A percentile compares a stretch with the other conserved stretches of the same genome.
Conservation (phyloP, 2,113 vertebrate species). For the Brachyhypopomus gauderio region DNA sequence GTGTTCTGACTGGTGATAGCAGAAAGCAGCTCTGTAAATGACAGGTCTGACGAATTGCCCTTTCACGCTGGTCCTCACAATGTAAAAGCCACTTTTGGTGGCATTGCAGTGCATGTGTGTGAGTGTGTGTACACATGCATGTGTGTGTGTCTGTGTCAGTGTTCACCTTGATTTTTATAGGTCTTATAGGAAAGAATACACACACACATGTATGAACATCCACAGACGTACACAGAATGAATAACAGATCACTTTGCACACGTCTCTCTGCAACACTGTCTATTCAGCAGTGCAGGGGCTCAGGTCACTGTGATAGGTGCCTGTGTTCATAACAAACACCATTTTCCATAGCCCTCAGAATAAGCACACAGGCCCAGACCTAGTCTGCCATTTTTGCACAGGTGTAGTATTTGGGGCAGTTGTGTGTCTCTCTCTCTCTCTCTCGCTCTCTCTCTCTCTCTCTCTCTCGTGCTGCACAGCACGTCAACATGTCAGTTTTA, state of each 20-base stretch:
- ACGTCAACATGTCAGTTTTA: no score
- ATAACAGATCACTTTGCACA: not conserved
- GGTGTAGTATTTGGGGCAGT: no score
- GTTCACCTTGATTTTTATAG: not conserved
- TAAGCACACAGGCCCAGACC: not conserved
- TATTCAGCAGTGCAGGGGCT: not conserved
- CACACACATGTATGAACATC: no score
- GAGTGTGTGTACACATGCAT: no score
- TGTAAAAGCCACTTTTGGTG: not conserved
- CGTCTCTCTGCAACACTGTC: not conserved
- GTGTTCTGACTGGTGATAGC: not conserved
- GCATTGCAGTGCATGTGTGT: not conserved
- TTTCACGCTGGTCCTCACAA: constrained; percentile 4
- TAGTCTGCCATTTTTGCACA: no score
- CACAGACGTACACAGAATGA: no score
- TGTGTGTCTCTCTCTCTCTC: no score
- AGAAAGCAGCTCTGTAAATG: not conserved
- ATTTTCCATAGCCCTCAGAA: not conserved
- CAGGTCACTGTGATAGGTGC: not conserved
- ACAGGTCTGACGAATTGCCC: constrained; percentile 2
- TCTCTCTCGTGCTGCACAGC: no score
- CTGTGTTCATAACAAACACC: not conserved
- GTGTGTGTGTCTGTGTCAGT: no score
- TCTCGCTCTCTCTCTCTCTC: no score
- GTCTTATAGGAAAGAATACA: not conserved